Evolutionary conservation across 2,797 vertebrate genomes (phyloP).

Genomic region (Tympanoctomys barrerae): DNA sequence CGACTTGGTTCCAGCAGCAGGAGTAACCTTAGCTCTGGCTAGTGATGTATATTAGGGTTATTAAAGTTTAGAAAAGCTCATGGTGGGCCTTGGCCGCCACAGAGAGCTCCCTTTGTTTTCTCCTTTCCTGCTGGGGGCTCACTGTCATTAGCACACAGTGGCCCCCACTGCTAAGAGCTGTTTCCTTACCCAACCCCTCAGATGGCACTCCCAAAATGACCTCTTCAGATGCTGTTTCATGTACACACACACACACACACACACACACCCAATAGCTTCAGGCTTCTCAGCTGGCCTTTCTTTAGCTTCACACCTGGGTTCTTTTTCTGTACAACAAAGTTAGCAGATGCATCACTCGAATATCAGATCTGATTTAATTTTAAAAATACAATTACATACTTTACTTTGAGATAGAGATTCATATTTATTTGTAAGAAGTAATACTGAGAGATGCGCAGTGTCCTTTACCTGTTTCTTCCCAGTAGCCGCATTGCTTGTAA

Average conservation of each 20-base stretch:
- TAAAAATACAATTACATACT: background rate
- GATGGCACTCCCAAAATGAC: background rate
- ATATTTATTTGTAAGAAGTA: background rate
- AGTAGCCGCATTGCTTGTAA: background rate
- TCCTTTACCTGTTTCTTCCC: background rate
- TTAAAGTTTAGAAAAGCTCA: background rate
- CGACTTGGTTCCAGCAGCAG: slow-evolving; percentile 2
- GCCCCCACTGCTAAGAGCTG: background rate
- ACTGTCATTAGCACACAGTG: background rate
- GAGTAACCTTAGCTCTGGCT: background rate
- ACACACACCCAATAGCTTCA: background rate
- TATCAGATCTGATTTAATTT: slow-evolving; percentile 24
- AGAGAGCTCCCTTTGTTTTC: background rate
- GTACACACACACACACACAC: too few species aligned
- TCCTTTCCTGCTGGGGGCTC: background rate
- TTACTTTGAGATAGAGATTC: slow-evolving; percentile 4
- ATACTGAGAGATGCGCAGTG: background rate
- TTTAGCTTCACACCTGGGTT: background rate
- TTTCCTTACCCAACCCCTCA: background rate
- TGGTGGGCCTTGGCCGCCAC: background rate
- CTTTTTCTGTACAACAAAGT: background rate
- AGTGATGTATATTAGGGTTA: background rate
- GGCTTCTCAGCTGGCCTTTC: background rate
- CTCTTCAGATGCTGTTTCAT: background rate
- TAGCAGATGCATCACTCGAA: slow-evolving; percentile 9